Evolutionary conservation across 2,797 vertebrate genomes (phyloP).

Genomic region (Channallabes apus): DNA sequence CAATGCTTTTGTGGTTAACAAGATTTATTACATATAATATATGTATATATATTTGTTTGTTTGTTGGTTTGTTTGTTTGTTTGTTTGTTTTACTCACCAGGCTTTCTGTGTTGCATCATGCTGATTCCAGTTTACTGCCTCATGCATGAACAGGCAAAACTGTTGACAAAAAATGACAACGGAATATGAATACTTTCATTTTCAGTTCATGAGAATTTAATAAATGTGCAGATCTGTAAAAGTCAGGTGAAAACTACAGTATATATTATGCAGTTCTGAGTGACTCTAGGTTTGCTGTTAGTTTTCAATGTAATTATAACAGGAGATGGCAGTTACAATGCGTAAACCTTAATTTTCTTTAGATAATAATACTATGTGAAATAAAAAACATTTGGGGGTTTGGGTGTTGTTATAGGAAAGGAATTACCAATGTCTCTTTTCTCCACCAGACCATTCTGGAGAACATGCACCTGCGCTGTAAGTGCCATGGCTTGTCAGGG

Average conservation of each 20-base stretch:
- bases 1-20: not conserved
- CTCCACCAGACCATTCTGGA: slow-evolving; percentile 88
- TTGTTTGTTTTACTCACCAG: not conserved
- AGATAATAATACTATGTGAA: not conserved
- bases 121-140: not conserved
- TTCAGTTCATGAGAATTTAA: not conserved
- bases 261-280: not conserved
- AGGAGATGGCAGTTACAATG: not conserved
- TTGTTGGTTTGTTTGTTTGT: no score
- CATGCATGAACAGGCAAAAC: not conserved
- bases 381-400: not conserved
- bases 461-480: slow-evolving; percentile 97
- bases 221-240: not conserved
- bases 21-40: not conserved
- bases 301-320: not conserved
- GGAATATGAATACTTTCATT: not conserved
- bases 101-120: not conserved
- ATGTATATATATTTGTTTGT: not conserved
- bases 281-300: not conserved
- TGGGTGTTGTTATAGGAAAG: not conserved
- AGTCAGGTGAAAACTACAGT: not conserved
- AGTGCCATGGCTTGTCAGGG: slow-evolving; percentile 94
- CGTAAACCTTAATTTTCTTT: not conserved
- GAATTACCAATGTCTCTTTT: not conserved
- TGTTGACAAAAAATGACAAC: not conserved